Evolutionary conservation across 2,797 vertebrate genomes (phyloP).

Genomic region (Lutjanus argentimaculatus): DNA sequence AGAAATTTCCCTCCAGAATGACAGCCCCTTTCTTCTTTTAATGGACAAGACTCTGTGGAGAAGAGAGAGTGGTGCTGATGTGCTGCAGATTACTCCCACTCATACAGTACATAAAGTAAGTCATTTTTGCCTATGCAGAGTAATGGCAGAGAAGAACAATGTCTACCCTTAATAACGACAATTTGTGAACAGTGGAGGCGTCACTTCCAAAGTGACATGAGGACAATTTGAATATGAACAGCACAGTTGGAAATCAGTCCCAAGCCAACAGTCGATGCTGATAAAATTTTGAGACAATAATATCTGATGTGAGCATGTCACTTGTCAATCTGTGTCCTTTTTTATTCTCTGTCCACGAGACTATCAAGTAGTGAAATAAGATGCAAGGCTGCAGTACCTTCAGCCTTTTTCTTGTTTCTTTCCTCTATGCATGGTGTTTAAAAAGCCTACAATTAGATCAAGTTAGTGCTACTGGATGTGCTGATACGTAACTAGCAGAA

Average conservation of each 20-base stretch:
- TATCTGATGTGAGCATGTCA: background rate
- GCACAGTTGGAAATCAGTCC: background rate
- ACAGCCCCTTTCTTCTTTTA: slow-evolving; percentile 48
- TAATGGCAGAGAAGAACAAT: slow-evolving; percentile 8
- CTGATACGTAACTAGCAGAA: background rate
- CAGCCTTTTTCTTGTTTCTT: background rate
- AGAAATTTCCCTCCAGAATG: slow-evolving; percentile 27
- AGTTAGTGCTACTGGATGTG: background rate
- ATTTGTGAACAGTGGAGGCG: slow-evolving; percentile 13
- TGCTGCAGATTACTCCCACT: slow-evolving; percentile 33
- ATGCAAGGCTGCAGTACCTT: no score
- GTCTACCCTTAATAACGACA: background rate
- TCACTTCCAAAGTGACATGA: slow-evolving; percentile 9
- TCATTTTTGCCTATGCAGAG: slow-evolving; percentile 17
- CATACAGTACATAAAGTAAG: slow-evolving; percentile 11
- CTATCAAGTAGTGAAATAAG: no score
- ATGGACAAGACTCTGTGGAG: slow-evolving; percentile 35
- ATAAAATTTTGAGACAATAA: background rate
- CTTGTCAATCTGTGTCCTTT: background rate
- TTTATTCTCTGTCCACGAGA: background rate
- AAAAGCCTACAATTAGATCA: background rate
- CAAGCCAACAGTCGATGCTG: background rate
- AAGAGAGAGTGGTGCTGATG: slow-evolving; percentile 26
- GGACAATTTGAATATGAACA: background rate
- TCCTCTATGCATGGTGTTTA: no score